A percentile compares a stretch with the other conserved stretches of the same genome.
Conservation (phyloP, 2,113 vertebrate genomes). For the Elephas maximus region DNA sequence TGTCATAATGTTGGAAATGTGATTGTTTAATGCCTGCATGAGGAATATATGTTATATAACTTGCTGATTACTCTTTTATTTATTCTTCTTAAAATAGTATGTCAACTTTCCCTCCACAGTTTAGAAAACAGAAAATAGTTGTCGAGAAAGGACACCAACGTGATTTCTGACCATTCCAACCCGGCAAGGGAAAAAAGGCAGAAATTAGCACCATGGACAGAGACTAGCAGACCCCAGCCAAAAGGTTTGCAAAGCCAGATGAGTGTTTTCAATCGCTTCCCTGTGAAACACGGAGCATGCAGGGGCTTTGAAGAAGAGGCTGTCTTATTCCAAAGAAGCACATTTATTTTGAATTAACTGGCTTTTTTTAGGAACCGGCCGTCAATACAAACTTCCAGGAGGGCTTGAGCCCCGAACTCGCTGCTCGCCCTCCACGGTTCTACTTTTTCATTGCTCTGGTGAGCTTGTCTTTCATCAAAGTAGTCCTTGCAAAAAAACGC, state of each 20-base stretch:
- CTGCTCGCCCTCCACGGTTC: not conserved
- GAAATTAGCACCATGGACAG: constrained; percentile 87
- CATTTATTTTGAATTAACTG: constrained; percentile 52
- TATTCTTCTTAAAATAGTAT: constrained; percentile 55
- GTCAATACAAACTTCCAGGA: not conserved
- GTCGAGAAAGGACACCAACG: constrained; percentile 10
- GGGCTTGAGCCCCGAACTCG: not conserved
- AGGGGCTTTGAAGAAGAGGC: not conserved
- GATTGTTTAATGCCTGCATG: constrained; percentile 18
- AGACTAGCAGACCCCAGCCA: not conserved
- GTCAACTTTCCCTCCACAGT: not conserved
- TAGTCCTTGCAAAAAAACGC: constrained; percentile 56
- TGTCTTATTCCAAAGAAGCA: not conserved
- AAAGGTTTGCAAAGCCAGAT: not conserved
- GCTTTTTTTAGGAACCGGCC: constrained; percentile 30
- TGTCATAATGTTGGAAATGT: constrained; percentile 27
- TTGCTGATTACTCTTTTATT: constrained; percentile 21
- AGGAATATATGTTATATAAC: constrained; percentile 1
- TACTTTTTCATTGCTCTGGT: not conserved
- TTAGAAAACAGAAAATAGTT: constrained; percentile 18
- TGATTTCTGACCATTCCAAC: not conserved
- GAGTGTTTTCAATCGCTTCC: constrained; percentile 11
- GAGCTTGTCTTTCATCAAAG: constrained; percentile 30
- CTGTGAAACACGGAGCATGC: not conserved
- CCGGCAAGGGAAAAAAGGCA: not conserved